Evolutionary conservation across 2,888 invertebrate genomes (phyloP), one percentile per base, ranked within the genome.

Genomic region (Metalampra italica): DNA sequence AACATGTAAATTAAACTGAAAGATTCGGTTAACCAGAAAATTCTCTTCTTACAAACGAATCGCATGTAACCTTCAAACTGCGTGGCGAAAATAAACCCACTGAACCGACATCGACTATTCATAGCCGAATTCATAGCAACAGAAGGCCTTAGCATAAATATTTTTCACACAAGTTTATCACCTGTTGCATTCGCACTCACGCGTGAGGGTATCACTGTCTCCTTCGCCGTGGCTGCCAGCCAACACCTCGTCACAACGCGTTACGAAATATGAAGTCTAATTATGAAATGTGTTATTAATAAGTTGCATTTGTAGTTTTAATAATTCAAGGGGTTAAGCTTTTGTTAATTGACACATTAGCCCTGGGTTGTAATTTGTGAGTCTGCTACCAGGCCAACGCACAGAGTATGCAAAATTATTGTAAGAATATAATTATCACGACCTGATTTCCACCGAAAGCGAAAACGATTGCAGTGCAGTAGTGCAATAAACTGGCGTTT

Each of bases 191-290:
- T 88, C 79, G 59, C 75, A 80, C 87, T 74, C 73, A 68, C 56
- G 68, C 69, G 68, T 71, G 66, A 67, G 66, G 64, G 55, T 72
- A 80, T 77, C 62, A 60, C 72, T 66, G 73, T 86, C 85, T 75
- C 82, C 62, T 59, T 77, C 69, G 49, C 52, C 61, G 74, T 88
- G 88, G 88, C 82, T 52, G 46, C 46, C 45, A 60, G 86, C 88
- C 88, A 89, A 81, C 59, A 51, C 55, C 59, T 71, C 71, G 75
- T 77, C 67, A 64, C 71, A 66, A 22, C 22, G 59, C 55, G 70
- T 88, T 88, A 82, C 87, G 87, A 88, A 89, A 87, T 88, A 84
- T 86, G 79, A 85, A 85, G 71, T 82, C 77, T 83, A 75, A 81
- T 84, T 82, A 80, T 81, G 82, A 82, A 39, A 32, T 30, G 38